Conservation (phyloP, 1,140 invertebrate genomes). For the Drosophila lacertosa region DNA sequence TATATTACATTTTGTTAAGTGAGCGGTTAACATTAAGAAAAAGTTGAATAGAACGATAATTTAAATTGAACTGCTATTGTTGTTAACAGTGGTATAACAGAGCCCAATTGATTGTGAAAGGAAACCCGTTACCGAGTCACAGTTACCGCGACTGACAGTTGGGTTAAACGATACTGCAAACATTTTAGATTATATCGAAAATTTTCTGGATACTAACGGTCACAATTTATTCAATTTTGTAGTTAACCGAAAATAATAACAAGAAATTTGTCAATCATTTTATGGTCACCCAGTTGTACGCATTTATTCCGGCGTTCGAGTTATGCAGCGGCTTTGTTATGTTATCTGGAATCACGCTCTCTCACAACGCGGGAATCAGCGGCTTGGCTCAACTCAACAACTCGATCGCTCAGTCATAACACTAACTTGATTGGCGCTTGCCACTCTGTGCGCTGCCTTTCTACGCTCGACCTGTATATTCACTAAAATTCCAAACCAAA, state of each 20-base stretch:
- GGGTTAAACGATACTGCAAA: neutral
- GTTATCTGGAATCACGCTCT: slow-evolving; percentile 31
- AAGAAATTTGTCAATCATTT: too few relatives aligned
- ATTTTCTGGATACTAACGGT: neutral
- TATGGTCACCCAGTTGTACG: neutral
- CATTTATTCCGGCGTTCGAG: neutral
- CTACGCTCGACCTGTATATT: slow-evolving; percentile 4
- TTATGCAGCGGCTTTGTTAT: neutral
- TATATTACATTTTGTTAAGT: neutral
- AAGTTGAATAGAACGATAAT: neutral
- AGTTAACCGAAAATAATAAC: too few relatives aligned
- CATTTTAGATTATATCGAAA: neutral
- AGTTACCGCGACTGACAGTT: slow-evolving; percentile 16
- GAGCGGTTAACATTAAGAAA: neutral
- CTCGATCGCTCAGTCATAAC: slow-evolving; percentile 24
- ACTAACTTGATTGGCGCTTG: slow-evolving; percentile 5
- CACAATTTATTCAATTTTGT: neutral
- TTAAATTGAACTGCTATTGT: slow-evolving; percentile 23
- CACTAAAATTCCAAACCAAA: slow-evolving; percentile 18
- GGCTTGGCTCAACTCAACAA: slow-evolving; percentile 6
- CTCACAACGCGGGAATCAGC: neutral
- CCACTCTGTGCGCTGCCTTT: neutral
- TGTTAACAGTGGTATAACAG: neutral
- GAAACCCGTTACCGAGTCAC: slow-evolving; percentile 3
- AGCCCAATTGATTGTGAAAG: neutral